Base-by-base conservation (phyloP, 2,888 invertebrate species). In the Podotricha telesiphe region DNA sequence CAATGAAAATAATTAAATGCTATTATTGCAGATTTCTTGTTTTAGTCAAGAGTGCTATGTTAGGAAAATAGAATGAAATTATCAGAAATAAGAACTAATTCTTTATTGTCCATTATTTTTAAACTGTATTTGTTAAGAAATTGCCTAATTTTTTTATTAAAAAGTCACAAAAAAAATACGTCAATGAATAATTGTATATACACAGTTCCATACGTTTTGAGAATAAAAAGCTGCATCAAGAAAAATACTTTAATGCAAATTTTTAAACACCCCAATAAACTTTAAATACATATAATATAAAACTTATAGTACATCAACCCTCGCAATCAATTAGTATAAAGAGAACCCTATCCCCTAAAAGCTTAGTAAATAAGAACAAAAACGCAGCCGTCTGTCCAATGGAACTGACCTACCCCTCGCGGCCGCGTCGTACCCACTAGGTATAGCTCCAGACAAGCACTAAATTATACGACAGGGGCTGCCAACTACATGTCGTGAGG, bases 381-480 rank as follows among this genome's bases (percentile, higher is more conserved):
- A 63, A 64, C 56, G 68, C 55, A 61, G 58, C 67, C 74, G 65
- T 67, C 61, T 53, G 67, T 68, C 66, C 73, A 69, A 56, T 51
- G 65, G 68, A 70, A 67, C 81, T 81, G 88, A 90, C 89, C 90
- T 88, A 85, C 85, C 89, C 86, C 81, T 78, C 85, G 76, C 73
- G 81, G 76, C 82, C 80, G 84, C 82, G 84, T 82, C 83, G 79
- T 85, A 85, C 85, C 83, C 77, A 68, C 77, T 79, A 76, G 62
- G 73, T 75, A 80, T 76, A 79, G 78, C 71, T 69, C 82, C 82
- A 86, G 85, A 83, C 87, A 84, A 79, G 79, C 77, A 82, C 87
- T 89, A 85, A 88, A 89, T 88, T 89, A 89, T 90, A 89, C 87
- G 88, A 80, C 83, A 82, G 83, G 82, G 83, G 83, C 85, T 85